phyloP scores from a whole-genome alignment of 2,113 vertebrate genomes.

The Gymnocephalus cernua region DNA sequence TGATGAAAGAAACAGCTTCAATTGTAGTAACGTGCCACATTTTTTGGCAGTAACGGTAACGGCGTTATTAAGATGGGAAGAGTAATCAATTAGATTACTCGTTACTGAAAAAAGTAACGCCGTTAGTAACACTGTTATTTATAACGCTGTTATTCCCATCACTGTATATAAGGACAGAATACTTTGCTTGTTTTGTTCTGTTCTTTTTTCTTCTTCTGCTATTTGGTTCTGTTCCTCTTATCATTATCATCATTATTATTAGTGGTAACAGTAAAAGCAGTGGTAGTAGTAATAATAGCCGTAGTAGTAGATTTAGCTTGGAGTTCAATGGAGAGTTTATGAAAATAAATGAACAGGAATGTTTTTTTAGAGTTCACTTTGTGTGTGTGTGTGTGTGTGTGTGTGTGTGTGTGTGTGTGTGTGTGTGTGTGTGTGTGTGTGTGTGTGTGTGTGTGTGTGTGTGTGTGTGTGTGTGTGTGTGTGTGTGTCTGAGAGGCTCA shows the following conservation, averaged over 20 bases:
- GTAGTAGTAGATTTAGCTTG: not conserved
- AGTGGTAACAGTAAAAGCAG: not conserved
- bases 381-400: conserved; percentile 8
- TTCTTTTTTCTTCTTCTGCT: not conserved
- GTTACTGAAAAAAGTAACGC: too few species aligned
- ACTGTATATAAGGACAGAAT: not conserved
- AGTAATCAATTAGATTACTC: too few species aligned
- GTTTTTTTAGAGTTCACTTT: not conserved
- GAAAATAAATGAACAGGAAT: not conserved
- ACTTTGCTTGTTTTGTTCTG: not conserved
- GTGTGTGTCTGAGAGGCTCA: conserved; percentile 71
- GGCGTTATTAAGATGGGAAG: too few species aligned
- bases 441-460: conserved; percentile 8
- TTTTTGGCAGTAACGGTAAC: too few species aligned
- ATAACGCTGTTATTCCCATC: too few species aligned
- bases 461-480: conserved; percentile 8
- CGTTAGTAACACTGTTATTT: too few species aligned
- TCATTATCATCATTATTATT: not conserved
- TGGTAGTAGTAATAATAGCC: not conserved
- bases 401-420: conserved; percentile 8
- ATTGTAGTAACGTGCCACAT: too few species aligned
- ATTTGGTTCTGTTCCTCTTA: not conserved
- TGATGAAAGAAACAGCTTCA: too few species aligned
- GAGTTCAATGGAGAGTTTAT: not conserved
- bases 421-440: conserved; percentile 8